phyloP scores from a whole-genome alignment of 2,888 invertebrate genomes.

The Cotesia congregata region DNA sequence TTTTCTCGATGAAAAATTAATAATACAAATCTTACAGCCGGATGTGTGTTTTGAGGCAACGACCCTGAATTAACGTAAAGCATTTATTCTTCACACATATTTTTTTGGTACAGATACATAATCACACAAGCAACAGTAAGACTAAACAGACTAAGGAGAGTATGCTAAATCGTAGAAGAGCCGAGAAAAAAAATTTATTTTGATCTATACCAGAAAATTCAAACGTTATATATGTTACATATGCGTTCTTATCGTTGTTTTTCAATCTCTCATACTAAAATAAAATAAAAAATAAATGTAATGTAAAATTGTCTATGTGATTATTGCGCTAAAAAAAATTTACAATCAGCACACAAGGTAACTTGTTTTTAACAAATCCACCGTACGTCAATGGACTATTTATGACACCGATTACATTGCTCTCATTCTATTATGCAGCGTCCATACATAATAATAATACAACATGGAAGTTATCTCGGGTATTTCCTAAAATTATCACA shows the following conservation, averaged over 20 bases:
- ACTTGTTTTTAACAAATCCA: conserved; percentile 19
- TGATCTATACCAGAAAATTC: background rate
- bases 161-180: background rate
- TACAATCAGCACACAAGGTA: conserved; percentile 6
- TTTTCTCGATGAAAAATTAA: conserved; percentile 14
- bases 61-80: conserved; percentile 50
- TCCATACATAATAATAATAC: background rate
- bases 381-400: conserved; percentile 32
- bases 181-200: background rate
- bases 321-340: conserved; percentile 17
- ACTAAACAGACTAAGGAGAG: too few species aligned
- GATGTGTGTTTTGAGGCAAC: conserved; percentile 53
- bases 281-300: background rate
- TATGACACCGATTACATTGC: conserved; percentile 34
- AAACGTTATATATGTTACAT: background rate
- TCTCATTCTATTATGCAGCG: conserved; percentile 38
- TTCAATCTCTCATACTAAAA: conserved; percentile 11
- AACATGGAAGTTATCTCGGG: background rate
- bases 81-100: conserved; percentile 12
- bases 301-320: conserved; percentile 1
- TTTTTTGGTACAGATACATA: conserved; percentile 8
- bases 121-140: background rate
- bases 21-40: conserved; percentile 38
- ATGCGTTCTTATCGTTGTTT: conserved; percentile 16
- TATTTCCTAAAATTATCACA: conserved; percentile 17